These are phyloP conservation scores for Ichneumoninae sp. DNA, from an alignment of 2,888 invertebrate species.

Conservation along the genomic window DNA sequence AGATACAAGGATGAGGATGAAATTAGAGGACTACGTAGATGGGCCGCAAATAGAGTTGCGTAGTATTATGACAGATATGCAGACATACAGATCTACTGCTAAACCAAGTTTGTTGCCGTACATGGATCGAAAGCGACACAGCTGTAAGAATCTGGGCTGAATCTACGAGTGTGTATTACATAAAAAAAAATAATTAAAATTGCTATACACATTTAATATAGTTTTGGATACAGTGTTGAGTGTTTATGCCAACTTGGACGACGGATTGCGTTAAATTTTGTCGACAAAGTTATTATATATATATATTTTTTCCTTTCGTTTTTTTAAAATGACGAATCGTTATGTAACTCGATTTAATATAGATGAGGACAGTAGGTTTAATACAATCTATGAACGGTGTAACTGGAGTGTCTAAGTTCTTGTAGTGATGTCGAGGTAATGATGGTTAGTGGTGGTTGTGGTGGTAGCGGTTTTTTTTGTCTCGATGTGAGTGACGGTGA, in stretches of 20 bases:
- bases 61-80: slow-evolving; percentile 72
- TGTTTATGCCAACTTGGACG: slow-evolving; percentile 17
- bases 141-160: slow-evolving; percentile 80
- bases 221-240: slow-evolving; percentile 25
- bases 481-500: slow-evolving; percentile 67
- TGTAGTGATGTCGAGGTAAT: slow-evolving; percentile 68
- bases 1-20: slow-evolving; percentile 61
- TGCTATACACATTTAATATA: slow-evolving; percentile 39
- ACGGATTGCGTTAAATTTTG: slow-evolving; percentile 7
- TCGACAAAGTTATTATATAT: not conserved
- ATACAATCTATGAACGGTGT: slow-evolving; percentile 55
- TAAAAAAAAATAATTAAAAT: slow-evolving; percentile 20
- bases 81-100: slow-evolving; percentile 79
- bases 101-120: slow-evolving; percentile 77
- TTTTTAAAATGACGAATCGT: slow-evolving; percentile 18
- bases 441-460: slow-evolving; percentile 68
- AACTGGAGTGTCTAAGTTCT: slow-evolving; percentile 41
- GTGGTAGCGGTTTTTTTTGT: slow-evolving; percentile 67
- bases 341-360: slow-evolving; percentile 22
- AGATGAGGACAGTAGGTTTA: slow-evolving; percentile 19
- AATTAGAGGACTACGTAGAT: slow-evolving; percentile 50
- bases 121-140: slow-evolving; percentile 82
- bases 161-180: slow-evolving; percentile 72
- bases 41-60: slow-evolving; percentile 54
- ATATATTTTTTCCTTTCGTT: not conserved